Conservation (phyloP, 2,113 vertebrate genomes). For the Percina caprodes region DNA sequence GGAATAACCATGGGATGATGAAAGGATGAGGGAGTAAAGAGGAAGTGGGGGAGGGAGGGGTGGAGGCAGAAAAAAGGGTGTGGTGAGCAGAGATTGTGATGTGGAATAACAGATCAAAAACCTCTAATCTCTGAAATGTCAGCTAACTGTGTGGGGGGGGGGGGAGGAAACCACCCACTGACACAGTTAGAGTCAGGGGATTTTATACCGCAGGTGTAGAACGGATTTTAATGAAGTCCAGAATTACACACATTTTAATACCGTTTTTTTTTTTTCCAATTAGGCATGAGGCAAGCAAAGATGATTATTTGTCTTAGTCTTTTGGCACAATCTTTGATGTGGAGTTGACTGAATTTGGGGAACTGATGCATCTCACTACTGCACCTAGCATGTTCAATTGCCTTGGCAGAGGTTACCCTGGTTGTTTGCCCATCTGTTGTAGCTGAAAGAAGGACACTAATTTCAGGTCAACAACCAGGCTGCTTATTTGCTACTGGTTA, state of each 20-base stretch:
- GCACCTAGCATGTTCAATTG: not conserved
- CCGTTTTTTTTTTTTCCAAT: not conserved
- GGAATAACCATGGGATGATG: conserved; percentile 63
- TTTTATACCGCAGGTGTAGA: conserved; percentile 29
- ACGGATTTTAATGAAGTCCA: conserved; percentile 28
- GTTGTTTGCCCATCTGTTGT: conserved; percentile 12
- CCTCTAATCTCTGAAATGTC: conserved; percentile 71
- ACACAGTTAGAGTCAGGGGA: not conserved
- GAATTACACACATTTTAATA: not conserved
- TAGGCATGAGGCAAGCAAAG: not conserved
- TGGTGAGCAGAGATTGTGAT: conserved; percentile 68
- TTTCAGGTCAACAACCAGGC: conserved; percentile 30
- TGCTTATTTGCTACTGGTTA: conserved; percentile 17
- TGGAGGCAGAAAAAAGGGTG: conserved; percentile 43
- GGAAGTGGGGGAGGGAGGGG: conserved; percentile 34
- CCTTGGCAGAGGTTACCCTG: not conserved
- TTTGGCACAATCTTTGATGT: not conserved
- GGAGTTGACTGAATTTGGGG: not conserved
- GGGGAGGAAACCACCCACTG: conserved; percentile 32
- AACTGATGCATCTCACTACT: not conserved
- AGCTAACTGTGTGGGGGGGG: conserved; percentile 58
- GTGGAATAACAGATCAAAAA: conserved; percentile 77
- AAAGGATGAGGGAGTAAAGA: conserved; percentile 63
- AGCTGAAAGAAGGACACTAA: conserved; percentile 17
- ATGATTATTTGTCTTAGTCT: not conserved